Base-by-base conservation (phyloP, 2,888 invertebrate genomes). In the Synergus umbraculus region DNA sequence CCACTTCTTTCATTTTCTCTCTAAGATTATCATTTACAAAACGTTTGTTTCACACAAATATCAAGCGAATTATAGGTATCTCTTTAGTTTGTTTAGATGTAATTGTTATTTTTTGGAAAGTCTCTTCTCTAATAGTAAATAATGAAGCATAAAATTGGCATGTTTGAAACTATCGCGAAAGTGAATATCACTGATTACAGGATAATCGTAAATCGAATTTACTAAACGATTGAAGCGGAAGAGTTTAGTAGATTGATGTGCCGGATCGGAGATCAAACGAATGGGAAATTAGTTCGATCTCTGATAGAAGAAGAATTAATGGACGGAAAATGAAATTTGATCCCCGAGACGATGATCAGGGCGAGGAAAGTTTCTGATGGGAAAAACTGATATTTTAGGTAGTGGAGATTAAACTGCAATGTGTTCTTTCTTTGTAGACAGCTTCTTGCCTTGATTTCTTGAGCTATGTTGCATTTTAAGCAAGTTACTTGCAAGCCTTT, bases 231-330 rank as follows among this genome's bases (percentile, higher is more conserved):
- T 9, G 49, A 49, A 15, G 73, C n/a, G 54, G 73, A 15, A 29
- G 73, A 66, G 22, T 29, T 37, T 22, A 37, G 37, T 54, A 37
- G 54, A 73, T 73, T 73, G 73, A 73, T 37, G 73, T 49, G 29
- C 9, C 46, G 66, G 43, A 66, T 69, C 73, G n/a, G 46, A 54
- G 73, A 73, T 73, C 37, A 73, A 54, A 73, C 73, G 73, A 49
- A 49, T 73, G 22, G n/a, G 49, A 49, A 73, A 73, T 73, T 73
- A 37, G 49, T 54, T 54, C 10, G 37, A 73, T 73, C 15, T 54
- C 49, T 73, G 54, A 54, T 54, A 54, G 49, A 46, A 73, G 46
- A n/a, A 15, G 49, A 73, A 49, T 73, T 49, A 73, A 73, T 46
- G 49, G 37, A 73, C 37, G 46, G 73, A 73, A 54, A 54, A 73